A percentile compares a stretch with the other conserved stretches of the same genome.
Evolutionary conservation across 2,113 vertebrate species (phyloP).

Genomic region (Motacilla alba): DNA sequence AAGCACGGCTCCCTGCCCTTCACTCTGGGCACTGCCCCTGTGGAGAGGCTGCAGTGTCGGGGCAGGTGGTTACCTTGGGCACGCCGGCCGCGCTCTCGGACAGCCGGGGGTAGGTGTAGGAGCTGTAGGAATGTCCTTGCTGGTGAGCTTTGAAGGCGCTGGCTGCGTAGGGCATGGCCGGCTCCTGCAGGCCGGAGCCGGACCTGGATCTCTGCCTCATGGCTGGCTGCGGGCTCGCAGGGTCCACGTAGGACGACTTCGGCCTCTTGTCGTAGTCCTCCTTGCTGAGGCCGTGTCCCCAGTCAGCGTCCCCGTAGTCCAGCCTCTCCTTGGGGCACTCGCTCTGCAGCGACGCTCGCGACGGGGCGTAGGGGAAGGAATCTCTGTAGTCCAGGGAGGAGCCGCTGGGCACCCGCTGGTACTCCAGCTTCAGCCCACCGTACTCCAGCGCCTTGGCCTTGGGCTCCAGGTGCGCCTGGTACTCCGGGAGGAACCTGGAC

Average conservation of each 20-base stretch:
- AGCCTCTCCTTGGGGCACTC: slow-evolving; percentile 84
- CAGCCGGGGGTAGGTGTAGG: slow-evolving; percentile 96
- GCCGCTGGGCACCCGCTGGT: slow-evolving; percentile 73
- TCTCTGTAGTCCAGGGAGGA: slow-evolving; percentile 89
- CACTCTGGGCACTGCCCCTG: neutral
- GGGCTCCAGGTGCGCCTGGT: slow-evolving; percentile 84
- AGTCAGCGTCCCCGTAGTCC: slow-evolving; percentile 85
- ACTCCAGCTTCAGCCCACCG: slow-evolving; percentile 71
- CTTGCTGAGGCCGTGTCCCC: slow-evolving; percentile 80
- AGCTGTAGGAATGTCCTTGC: slow-evolving; percentile 91
- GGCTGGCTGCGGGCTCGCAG: slow-evolving; percentile 88
- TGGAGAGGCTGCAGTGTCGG: neutral
- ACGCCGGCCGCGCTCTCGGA: slow-evolving; percentile 86
- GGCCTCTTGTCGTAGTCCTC: slow-evolving; percentile 92
- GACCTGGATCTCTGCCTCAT: slow-evolving; percentile 94
- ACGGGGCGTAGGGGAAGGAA: slow-evolving; percentile 81
- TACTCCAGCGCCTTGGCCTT: slow-evolving; percentile 82
- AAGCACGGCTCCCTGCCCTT: neutral
- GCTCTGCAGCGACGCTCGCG: slow-evolving; percentile 83
- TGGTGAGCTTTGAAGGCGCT: slow-evolving; percentile 87
- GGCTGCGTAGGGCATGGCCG: slow-evolving; percentile 83
- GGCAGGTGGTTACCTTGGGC: slow-evolving; percentile 82
- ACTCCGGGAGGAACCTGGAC: slow-evolving; percentile 84
- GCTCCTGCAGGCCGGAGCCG: slow-evolving; percentile 94
- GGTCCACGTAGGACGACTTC: slow-evolving; percentile 90